Evolutionary conservation across 2,797 vertebrate genomes (phyloP), one percentile per base, ranked within the genome.

Genomic region (Gymnocypris eckloni): DNA sequence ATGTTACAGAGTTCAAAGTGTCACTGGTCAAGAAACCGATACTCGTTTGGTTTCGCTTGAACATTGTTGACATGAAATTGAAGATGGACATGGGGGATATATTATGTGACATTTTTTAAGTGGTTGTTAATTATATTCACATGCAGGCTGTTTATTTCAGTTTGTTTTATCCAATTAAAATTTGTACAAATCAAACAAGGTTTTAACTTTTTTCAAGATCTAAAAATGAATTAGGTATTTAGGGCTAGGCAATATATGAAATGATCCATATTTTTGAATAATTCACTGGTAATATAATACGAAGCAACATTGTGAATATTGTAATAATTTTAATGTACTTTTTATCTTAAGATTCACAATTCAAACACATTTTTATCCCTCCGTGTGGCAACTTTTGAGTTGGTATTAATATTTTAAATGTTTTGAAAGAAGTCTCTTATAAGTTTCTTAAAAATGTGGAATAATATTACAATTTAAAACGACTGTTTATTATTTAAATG

Each of bases 101-200:
- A 56, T 7, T 61, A 12, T 37, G 70, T 73, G 18, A 22, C 18
- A 3, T 13, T 50, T 83, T 73, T 37, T 18, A 37, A 48, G 41
- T 73, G 54, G 54, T 41, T 83, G 20, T 50, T 37, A 69, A 54
- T 45, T 43, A 72, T 33, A 12, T 15, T 61, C 39, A 20, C 8
- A n/a, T 15, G 43, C 72, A 73, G n/a, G n/a, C 4, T 67, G 33
- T 37, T 33, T n/a, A 41, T 64, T 83, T 75, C 33, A 10, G 13
- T 64, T 72, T 45, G 11, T 73, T 82, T 73, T 73, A 22, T 64
- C 13, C 18, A 4, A 83, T 83, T 22, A 76, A 76, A 83, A n/a
- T 8, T n/a, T 61, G 13, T 52, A 39, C 48, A 61, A 45, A 50
- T 59, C 18, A 33, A 45, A 59, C 2, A 20, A 73, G 41, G 13